These are phyloP conservation scores for Nothocercus nigrocapillus DNA, from an alignment of 2,113 vertebrate genomes.

Conservation along the genomic window DNA sequence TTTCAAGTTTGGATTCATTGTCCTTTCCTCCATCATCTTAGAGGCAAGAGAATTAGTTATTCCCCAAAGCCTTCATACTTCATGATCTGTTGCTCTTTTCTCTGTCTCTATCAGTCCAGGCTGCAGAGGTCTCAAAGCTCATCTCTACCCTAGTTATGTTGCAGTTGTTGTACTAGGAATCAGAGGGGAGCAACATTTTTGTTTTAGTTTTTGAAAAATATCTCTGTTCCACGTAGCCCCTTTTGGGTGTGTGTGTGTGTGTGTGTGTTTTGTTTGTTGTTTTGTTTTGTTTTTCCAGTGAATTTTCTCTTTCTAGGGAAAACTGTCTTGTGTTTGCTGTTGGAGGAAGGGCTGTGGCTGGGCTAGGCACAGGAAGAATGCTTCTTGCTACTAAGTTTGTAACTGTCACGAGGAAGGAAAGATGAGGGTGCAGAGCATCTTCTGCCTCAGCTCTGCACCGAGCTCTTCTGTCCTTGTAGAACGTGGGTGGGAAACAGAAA, in stretches of 20 bases:
- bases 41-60: rapidly evolving
- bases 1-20: background rate
- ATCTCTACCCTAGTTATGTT: background rate
- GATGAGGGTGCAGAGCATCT: background rate
- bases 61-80: rapidly evolving
- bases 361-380: background rate
- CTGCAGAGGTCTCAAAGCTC: background rate
- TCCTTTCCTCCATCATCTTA: background rate
- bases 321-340: background rate
- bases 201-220: background rate
- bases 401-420: background rate
- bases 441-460: background rate
- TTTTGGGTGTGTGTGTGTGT: background rate
- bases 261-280: background rate
- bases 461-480: background rate
- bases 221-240: background rate
- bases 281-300: background rate
- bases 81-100: background rate
- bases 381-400: background rate
- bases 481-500: background rate
- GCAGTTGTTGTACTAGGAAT: background rate
- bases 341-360: background rate
- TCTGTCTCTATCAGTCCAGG: background rate
- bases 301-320: background rate
- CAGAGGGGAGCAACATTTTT: background rate